Percentiles rank a stretch among this genome's conserved stretches.
These are phyloP conservation scores for Geococcyx californianus DNA, from an alignment of 2,113 vertebrate genomes.

Conservation along the genomic window DNA sequence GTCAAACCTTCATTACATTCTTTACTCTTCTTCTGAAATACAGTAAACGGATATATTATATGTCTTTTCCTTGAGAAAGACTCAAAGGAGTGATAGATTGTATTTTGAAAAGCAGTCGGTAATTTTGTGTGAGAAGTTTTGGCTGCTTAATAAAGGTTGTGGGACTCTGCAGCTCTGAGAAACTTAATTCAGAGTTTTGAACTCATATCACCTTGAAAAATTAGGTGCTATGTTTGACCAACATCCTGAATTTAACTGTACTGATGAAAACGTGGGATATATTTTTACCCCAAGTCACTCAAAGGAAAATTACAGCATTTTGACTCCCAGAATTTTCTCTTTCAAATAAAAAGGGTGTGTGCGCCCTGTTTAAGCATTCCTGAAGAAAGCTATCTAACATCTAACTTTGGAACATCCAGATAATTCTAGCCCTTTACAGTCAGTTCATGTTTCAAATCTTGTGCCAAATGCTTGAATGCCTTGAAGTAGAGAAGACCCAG, in stretches of 20 bases:
- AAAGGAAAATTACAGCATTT: background rate
- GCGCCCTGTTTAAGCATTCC: background rate
- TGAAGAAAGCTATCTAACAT: background rate
- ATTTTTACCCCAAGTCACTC: background rate
- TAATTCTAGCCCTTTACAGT: slow-evolving; percentile 43
- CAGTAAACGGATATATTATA: background rate
- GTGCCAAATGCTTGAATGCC: slow-evolving; percentile 14
- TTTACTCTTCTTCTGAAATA: background rate
- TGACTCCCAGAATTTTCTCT: background rate
- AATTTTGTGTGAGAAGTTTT: background rate
- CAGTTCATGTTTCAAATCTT: slow-evolving; percentile 50
- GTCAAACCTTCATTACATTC: background rate
- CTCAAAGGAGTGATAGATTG: background rate
- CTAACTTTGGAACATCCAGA: slow-evolving; percentile 17
- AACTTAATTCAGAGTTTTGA: background rate
- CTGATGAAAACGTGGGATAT: background rate
- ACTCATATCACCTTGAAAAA: background rate
- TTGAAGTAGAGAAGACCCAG: slow-evolving; percentile 15
- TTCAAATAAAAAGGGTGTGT: background rate
- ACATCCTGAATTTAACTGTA: background rate
- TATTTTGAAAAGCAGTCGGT: background rate
- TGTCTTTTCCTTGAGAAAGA: background rate
- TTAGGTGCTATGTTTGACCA: background rate
- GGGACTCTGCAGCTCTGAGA: background rate
- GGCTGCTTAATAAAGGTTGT: background rate